Evolutionary conservation across 2,113 vertebrate species (phyloP).

Genomic region (Paradoxurus hermaphroditus): DNA sequence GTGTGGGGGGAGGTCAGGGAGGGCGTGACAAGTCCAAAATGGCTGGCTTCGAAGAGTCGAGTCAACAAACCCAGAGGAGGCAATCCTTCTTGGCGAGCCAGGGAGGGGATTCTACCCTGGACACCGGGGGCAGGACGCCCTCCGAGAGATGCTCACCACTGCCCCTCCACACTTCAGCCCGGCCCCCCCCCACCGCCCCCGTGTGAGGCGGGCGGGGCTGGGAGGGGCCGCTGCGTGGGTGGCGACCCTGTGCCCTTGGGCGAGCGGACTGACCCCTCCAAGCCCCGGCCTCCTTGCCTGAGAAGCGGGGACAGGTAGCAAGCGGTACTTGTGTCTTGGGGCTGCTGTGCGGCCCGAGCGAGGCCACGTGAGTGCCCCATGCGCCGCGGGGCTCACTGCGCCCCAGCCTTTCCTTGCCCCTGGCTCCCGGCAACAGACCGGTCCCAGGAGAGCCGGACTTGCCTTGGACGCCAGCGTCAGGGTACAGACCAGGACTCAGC

Average conservation of each 20-base stretch:
- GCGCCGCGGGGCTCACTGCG: accelerated
- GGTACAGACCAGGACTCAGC: too few species aligned
- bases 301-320: not conserved
- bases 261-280: not conserved
- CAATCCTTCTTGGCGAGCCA: accelerated
- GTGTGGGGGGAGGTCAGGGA: accelerated
- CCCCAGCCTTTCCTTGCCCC: not conserved
- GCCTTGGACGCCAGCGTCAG: too few species aligned
- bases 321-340: accelerated
- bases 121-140: not conserved
- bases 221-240: not conserved
- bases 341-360: not conserved
- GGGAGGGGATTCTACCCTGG: not conserved
- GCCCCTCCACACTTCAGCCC: too few species aligned
- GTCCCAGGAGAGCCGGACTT: too few species aligned
- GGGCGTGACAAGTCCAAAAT: accelerated
- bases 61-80: not conserved
- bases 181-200: not conserved
- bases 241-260: not conserved
- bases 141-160: not conserved
- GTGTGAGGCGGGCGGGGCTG: not conserved
- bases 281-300: not conserved
- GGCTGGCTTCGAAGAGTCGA: not conserved
- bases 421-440: too few species aligned
- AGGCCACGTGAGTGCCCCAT: accelerated